These are phyloP conservation scores for Hirtodrosophila cameraria DNA, from an alignment of 2,888 invertebrate genomes.

Conservation along the genomic window DNA sequence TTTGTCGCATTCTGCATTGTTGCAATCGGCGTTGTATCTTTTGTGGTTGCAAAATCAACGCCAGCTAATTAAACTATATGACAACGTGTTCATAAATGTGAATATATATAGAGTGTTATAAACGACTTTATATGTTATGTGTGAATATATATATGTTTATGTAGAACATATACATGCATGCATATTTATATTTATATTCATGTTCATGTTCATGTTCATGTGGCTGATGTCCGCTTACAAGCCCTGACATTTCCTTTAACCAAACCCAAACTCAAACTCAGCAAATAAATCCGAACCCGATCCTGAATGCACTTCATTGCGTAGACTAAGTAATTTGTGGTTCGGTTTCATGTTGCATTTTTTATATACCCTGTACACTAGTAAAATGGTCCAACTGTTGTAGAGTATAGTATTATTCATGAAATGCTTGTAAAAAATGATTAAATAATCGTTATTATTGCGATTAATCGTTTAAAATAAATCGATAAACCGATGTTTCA, in stretches of 20 bases:
- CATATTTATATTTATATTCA: conserved; percentile 12
- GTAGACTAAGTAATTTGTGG: conserved; percentile 52
- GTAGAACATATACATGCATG: not conserved
- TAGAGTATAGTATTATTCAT: too few relatives aligned
- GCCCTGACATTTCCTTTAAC: conserved; percentile 41
- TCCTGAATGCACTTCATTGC: conserved; percentile 46
- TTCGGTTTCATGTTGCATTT: conserved; percentile 29
- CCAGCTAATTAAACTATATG: conserved; percentile 58
- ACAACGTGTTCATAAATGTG: conserved; percentile 50
- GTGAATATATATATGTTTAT: conserved; percentile 1
- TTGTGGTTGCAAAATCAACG: conserved; percentile 57
- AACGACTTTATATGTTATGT: too few relatives aligned
- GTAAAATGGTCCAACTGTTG: too few relatives aligned
- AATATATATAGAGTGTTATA: conserved; percentile 35
- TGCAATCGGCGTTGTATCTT: conserved; percentile 14
- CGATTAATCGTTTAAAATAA: too few relatives aligned
- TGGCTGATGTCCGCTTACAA: conserved; percentile 39
- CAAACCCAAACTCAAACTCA: not conserved
- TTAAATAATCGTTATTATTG: too few relatives aligned
- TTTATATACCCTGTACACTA: conserved; percentile 9
- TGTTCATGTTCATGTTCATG: conserved; percentile 25
- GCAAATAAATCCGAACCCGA: not conserved
- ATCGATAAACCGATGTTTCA: too few relatives aligned
- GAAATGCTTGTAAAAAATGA: too few relatives aligned
- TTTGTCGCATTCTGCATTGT: conserved; percentile 46